A percentile compares a stretch with the other conserved stretches of the same genome.
Conservation (phyloP, 2,113 vertebrate species). For the Sturnus vulgaris region DNA sequence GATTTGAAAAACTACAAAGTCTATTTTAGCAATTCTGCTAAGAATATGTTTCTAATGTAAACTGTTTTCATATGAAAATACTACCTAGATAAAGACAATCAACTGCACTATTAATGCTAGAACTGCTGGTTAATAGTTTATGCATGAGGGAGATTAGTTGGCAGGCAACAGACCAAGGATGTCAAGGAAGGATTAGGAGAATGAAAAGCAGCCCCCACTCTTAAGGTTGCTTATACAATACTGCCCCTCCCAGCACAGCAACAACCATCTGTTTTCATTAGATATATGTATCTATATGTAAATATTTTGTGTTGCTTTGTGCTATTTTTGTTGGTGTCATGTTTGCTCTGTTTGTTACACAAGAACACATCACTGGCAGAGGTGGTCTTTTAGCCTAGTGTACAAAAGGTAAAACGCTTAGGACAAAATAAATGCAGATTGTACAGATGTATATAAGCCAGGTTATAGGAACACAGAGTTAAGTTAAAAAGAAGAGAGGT, state of each 20-base stretch:
- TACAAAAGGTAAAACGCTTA: background rate
- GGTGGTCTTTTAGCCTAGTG: background rate
- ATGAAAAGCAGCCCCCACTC: background rate
- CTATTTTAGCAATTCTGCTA: background rate
- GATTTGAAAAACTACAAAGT: background rate
- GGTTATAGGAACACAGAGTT: background rate
- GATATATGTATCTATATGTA: background rate
- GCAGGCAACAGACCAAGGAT: conserved; percentile 11
- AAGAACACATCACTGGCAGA: background rate
- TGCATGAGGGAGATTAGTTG: conserved; percentile 7
- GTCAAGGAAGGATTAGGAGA: conserved; percentile 15
- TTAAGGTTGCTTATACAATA: background rate
- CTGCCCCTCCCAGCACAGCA: background rate
- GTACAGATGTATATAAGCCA: background rate
- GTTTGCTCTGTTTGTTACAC: background rate
- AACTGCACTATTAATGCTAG: background rate
- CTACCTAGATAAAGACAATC: background rate
- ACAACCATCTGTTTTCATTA: background rate
- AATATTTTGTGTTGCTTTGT: background rate
- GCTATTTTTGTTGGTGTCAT: background rate
- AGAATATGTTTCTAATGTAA: background rate
- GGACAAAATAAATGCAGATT: background rate
- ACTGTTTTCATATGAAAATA: background rate
- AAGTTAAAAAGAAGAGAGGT: background rate
- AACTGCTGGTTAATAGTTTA: background rate